A percentile compares a stretch with the other conserved stretches of the same genome.
These are phyloP conservation scores for Poecilia velifera DNA, from an alignment of 2,797 vertebrate species.

Conservation along the genomic window DNA sequence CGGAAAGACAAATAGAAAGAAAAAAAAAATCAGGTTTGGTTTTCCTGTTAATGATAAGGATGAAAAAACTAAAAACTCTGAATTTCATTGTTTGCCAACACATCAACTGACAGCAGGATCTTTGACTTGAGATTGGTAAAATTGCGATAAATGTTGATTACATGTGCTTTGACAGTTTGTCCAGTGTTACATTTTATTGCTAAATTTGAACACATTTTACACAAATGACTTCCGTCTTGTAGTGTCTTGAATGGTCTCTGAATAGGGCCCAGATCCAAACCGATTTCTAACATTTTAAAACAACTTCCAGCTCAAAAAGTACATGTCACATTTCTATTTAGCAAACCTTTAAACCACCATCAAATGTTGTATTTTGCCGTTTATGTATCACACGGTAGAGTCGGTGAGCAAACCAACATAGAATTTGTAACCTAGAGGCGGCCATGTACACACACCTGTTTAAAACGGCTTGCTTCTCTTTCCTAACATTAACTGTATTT, in stretches of 20 bases:
- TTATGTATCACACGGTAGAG: not conserved
- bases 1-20: not conserved
- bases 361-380: not conserved
- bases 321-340: not conserved
- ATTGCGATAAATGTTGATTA: not conserved
- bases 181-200: not conserved
- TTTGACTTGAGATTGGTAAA: not conserved
- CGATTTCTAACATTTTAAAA: no score
- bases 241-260: not conserved
- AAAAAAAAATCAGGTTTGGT: not conserved
- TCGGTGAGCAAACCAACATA: not conserved
- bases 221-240: not conserved
- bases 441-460: not conserved
- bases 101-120: not conserved
- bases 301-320: no score
- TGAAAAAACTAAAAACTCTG: not conserved
- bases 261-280: not conserved
- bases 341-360: not conserved
- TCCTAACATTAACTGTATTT: not conserved
- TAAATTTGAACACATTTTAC: not conserved
- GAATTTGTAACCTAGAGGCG: not conserved
- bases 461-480: not conserved
- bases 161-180: not conserved
- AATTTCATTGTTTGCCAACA: not conserved
- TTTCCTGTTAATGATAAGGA: not conserved